phyloP scores from a whole-genome alignment of 2,888 invertebrate species.

The Eupeodes latifasciatus region DNA sequence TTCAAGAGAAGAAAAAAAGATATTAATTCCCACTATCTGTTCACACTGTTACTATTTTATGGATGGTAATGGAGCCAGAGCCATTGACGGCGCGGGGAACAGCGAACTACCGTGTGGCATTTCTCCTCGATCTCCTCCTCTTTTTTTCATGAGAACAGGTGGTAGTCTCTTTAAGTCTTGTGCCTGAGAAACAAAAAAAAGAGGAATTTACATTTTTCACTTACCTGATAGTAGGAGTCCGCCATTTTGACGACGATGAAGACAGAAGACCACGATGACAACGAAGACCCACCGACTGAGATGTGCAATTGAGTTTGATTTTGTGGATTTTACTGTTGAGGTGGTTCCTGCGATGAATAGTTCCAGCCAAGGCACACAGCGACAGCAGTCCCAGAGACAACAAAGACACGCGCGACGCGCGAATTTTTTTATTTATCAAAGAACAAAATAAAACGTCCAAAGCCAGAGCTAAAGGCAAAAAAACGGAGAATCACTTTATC shows the following conservation, averaged over 20 bases:
- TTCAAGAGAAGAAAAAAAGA: constrained; percentile 4
- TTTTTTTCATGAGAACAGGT: constrained; percentile 56
- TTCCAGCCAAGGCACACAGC: constrained; percentile 48
- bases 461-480: not conserved
- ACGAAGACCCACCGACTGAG: constrained; percentile 3
- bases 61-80: constrained; percentile 53
- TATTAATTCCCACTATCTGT: constrained; percentile 15
- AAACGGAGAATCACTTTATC: constrained; percentile 30
- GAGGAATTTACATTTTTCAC: constrained; percentile 67
- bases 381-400: constrained; percentile 38
- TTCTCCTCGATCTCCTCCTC: not conserved
- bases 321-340: constrained; percentile 24
- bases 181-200: constrained; percentile 20
- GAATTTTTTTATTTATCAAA: constrained; percentile 57
- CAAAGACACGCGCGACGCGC: constrained; percentile 70
- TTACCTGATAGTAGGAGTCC: constrained; percentile 84
- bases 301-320: constrained; percentile 12
- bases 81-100: constrained; percentile 12
- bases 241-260: constrained; percentile 81
- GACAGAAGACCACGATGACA: constrained; percentile 52
- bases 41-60: not conserved
- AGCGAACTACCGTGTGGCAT: constrained; percentile 52
- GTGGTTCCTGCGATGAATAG: constrained; percentile 24
- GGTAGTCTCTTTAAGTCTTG: constrained; percentile 25
- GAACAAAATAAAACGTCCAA: constrained; percentile 40